Conservation (phyloP, 2,113 vertebrate genomes). For the Notarius quadriscutis region DNA sequence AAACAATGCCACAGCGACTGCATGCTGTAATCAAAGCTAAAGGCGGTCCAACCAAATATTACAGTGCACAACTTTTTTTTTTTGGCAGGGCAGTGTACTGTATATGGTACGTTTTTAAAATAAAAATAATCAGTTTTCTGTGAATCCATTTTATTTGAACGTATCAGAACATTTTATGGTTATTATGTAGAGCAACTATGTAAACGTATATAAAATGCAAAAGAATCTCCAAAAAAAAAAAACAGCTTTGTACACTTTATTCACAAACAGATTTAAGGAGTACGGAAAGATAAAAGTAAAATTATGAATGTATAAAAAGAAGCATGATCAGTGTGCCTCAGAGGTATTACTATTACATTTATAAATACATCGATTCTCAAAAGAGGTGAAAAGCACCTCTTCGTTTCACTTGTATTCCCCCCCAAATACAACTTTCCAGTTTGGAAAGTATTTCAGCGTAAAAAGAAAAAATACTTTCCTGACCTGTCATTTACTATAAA, state of each 20-base stretch:
- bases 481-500: background rate
- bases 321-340: conserved; percentile 38
- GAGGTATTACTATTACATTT: conserved; percentile 28
- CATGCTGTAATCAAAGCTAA: too few species aligned
- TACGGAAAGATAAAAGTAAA: background rate
- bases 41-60: too few species aligned
- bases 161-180: conserved; percentile 15
- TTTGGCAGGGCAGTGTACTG: too few species aligned
- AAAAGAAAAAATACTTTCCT: conserved; percentile 14
- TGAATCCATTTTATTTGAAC: conserved; percentile 43
- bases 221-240: conserved; percentile 3
- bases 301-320: background rate
- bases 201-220: conserved; percentile 37
- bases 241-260: conserved; percentile 8
- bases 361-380: conserved; percentile 35
- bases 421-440: conserved; percentile 15
- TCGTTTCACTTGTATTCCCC: conserved; percentile 12
- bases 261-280: background rate
- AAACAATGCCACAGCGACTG: too few species aligned
- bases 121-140: background rate
- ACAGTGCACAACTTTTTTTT: too few species aligned
- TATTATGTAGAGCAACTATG: conserved; percentile 12
- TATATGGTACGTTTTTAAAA: background rate
- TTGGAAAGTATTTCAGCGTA: conserved; percentile 15
- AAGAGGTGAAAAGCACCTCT: conserved; percentile 21